Evolutionary conservation across 2,113 vertebrate species (phyloP).

Genomic region (Strix uralensis): DNA sequence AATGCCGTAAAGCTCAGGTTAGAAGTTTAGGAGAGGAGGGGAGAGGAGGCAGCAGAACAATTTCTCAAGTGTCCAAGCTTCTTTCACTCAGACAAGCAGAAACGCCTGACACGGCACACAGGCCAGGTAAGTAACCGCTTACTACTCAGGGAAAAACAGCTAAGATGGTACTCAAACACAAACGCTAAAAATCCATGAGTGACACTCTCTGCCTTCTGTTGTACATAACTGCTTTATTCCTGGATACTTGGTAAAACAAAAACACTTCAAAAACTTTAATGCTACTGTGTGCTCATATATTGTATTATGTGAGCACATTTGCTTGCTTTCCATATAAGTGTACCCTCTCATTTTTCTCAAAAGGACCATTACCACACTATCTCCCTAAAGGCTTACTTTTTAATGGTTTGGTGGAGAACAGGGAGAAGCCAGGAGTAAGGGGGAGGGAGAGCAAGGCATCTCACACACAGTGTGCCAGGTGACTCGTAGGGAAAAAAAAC

Average conservation of each 20-base stretch:
- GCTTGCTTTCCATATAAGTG: background rate
- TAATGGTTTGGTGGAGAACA: background rate
- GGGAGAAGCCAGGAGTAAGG: background rate
- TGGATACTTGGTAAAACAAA: background rate
- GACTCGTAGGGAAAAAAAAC: background rate
- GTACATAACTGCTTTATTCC: background rate
- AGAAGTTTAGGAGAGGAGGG: background rate
- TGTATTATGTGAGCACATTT: background rate
- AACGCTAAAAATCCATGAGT: background rate
- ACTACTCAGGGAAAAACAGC: background rate
- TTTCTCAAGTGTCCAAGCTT: background rate
- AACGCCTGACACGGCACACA: background rate
- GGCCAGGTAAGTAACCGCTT: background rate
- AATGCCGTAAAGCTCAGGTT: background rate
- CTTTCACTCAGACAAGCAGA: background rate
- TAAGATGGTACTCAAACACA: background rate
- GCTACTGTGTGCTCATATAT: rapidly evolving
- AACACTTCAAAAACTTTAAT: background rate
- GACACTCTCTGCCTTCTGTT: background rate
- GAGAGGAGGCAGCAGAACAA: background rate
- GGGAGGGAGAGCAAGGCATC: background rate
- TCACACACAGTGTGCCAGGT: background rate
- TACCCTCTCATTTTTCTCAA: background rate
- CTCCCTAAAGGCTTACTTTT: background rate
- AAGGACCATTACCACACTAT: background rate